These are phyloP conservation scores for Patella caerulea DNA, from an alignment of 2,888 invertebrate genomes.

Conservation along the genomic window DNA sequence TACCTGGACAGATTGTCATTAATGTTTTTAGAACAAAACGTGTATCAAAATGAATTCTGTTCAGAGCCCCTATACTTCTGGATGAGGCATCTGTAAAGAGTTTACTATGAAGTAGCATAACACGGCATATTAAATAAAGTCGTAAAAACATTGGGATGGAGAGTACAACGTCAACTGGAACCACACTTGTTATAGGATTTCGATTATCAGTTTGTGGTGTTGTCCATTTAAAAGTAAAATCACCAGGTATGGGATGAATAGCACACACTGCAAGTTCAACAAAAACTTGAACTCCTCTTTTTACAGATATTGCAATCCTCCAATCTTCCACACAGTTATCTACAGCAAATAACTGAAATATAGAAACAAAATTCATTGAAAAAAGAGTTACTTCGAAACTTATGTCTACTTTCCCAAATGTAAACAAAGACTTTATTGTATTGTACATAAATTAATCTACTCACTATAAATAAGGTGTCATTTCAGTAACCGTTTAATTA, in stretches of 20 bases:
- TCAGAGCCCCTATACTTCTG: conserved; percentile 79
- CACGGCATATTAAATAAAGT: conserved; percentile 98
- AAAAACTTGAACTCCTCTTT: conserved; percentile 81
- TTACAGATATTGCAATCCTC: conserved; percentile 99
- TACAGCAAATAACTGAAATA: conserved; percentile 97
- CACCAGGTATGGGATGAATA: conserved; percentile 97
- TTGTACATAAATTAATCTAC: too few species aligned
- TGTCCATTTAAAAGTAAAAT: conserved; percentile 96
- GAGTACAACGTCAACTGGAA: conserved; percentile 86
- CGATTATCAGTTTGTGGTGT: conserved; percentile 74
- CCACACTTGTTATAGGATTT: conserved; percentile 46
- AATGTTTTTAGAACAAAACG: conserved; percentile 94
- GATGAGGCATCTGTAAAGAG: conserved; percentile 99
- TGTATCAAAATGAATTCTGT: conserved; percentile 82
- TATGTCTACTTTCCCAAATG: not conserved
- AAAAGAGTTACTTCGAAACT: not conserved
- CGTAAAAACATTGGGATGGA: conserved; percentile 99
- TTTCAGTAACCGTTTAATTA: too few species aligned
- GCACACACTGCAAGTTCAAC: conserved; percentile 88
- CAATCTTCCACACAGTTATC: conserved; percentile 99
- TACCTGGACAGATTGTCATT: conserved; percentile 99
- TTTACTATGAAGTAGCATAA: conserved; percentile 99
- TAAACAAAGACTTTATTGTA: not conserved
- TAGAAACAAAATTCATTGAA: conserved; percentile 21
- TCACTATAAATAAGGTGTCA: too few species aligned